Base-by-base conservation (phyloP, 1,140 invertebrate genomes). In the Steinernema feltiae region DNA sequence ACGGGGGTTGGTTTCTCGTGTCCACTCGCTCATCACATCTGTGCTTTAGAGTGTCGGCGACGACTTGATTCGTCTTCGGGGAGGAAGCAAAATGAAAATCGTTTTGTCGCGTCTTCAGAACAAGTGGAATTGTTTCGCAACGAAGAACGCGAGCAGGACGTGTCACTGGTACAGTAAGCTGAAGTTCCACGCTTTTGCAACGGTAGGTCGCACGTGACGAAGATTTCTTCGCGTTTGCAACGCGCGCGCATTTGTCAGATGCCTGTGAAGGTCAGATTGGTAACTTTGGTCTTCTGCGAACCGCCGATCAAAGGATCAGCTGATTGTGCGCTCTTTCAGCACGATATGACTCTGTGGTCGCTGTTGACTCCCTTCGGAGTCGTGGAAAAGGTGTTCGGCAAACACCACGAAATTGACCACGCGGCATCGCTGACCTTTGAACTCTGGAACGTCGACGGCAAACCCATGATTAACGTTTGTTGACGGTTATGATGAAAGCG, bases 351-450 rank as follows among this genome's bases (percentile, higher is more conserved):
- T 63, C 53, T 63, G 7, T 63, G 53, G 53, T 7, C 7, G 3
- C 7, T 63, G 53, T 21, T 63, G 53, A 63, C 53, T 21, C 53
- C 53, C 15, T 63, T 63, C 53, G 53, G 53, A 63, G 24, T 63
- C 53, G 53, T 63, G 7, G 53, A 63, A 63, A 63, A 63, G 24
- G 53, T 63, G 12, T 63, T 63, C 53, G 53, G 53, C 53, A 63
- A 63, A 63, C 53, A 63, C 53, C 53, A 63, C 53, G 53, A 63
- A 27, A 63, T 63, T 21, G 53, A 63, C 53, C 53, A 63, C 53
- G 53, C 53, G 3, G 53, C 53, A 15, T 63, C 53, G 24, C 3
- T 63, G 53, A 63, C 53, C 24, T 63, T 63, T 27, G 53, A 63
- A 21, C 53, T 63, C 24, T 63, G 53, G 53, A 63, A 63, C 53